Conservation (phyloP, 1,140 invertebrate species). For the Temnothorax longispinosus region DNA sequence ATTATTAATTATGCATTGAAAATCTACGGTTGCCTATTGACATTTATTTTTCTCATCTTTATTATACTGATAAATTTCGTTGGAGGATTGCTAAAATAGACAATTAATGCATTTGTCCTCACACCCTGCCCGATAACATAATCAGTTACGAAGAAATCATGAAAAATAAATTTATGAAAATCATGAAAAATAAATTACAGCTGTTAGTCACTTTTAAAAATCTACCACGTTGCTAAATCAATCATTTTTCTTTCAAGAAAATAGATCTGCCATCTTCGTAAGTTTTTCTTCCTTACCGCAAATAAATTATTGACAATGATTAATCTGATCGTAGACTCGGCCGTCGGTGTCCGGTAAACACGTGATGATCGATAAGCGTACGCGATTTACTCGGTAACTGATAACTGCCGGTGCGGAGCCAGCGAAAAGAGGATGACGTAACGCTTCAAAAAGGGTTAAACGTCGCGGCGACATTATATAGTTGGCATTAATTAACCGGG, state of each 20-base stretch:
- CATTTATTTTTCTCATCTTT: background rate
- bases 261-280: background rate
- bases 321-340: slow-evolving; percentile 14
- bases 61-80: background rate
- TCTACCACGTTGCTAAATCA: background rate
- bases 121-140: background rate
- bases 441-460: slow-evolving; percentile 54
- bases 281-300: slow-evolving; percentile 3
- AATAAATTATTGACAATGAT: slow-evolving; percentile 28
- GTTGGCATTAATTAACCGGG: slow-evolving; percentile 45
- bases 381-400: background rate
- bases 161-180: background rate
- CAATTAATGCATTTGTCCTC: too few species aligned
- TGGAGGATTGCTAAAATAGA: background rate
- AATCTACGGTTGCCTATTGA: background rate
- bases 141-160: background rate
- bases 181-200: background rate
- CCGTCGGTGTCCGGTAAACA: background rate
- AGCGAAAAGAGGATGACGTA: background rate
- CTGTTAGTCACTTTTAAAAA: background rate
- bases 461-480: slow-evolving; percentile 38
- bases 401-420: background rate
- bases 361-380: background rate
- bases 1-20: background rate
- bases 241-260: background rate